Base-by-base conservation (phyloP, 2,888 invertebrate species). In the Campoplex capitator region DNA sequence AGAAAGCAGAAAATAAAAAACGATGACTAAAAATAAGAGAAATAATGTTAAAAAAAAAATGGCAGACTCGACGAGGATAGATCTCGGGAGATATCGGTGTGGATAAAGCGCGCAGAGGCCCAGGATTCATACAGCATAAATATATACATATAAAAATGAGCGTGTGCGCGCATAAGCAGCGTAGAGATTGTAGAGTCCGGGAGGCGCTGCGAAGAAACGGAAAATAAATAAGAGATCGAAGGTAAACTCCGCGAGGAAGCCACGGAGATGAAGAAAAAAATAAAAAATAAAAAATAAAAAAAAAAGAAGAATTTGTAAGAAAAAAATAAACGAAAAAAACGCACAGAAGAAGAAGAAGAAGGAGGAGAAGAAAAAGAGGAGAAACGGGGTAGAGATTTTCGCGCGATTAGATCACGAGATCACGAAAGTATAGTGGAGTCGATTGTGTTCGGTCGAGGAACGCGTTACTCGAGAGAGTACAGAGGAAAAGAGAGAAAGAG, bases 391-490 rank as follows among this genome's bases (percentile, higher is more conserved):
- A 54, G 83, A 89, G 86, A 78, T 84, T 88, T 89, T 79, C 77
- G 84, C 81, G 58, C 88, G 91, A 91, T 91, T 89, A 90, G 90
- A 91, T 91, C 82, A 85, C 23, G 38, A 89, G 90, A 91, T 91
- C 89, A 89, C 89, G 88, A 89, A 88, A 89, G 89, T 89, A 89
- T 86, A 90, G 89, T 86, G 88, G 80, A 78, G 83, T 86, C 88
- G 88, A 88, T 89, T 87, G 85, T 88, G 84, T 85, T 88, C 73
- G 80, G 74, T 74, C 70, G 48, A n/a, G 58, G 71, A 38, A 67
- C 54, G 77, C 84, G 81, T 32, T 84, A 75, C 13, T 7, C 79
- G 23, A 56, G 77, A 56, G 81, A 32, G 28, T 16, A 13, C 32
- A 0, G 58, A 58, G 11, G 28, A 42, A 9, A 42, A 9, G 8